Evolutionary conservation across 2,797 vertebrate species (phyloP).

Genomic region (Tragopan temminckii): DNA sequence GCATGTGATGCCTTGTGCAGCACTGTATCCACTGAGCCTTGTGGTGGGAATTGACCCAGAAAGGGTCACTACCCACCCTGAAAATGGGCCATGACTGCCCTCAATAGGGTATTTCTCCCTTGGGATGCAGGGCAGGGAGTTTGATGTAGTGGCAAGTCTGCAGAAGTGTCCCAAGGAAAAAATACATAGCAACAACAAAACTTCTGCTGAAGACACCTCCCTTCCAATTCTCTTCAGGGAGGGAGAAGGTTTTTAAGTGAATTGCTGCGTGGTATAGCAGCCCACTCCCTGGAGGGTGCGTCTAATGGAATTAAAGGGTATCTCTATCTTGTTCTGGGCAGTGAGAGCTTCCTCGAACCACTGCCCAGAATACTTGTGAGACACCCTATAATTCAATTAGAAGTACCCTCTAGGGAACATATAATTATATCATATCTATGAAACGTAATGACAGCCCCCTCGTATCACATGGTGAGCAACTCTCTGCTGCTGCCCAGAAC

Average conservation of each 20-base stretch:
- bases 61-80: neutral
- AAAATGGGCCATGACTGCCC: neutral
- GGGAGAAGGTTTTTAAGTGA: neutral
- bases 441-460: slow-evolving; percentile 80
- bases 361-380: slow-evolving; percentile 77
- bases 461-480: slow-evolving; percentile 64
- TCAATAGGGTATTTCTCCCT: neutral
- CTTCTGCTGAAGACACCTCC: neutral
- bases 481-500: slow-evolving; percentile 79
- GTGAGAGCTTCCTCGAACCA: slow-evolving; percentile 50
- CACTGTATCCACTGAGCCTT: rapidly evolving
- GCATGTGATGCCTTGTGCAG: rapidly evolving
- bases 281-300: slow-evolving; percentile 53
- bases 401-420: slow-evolving; percentile 76
- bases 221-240: neutral
- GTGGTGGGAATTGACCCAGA: neutral
- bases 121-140: rapidly evolving
- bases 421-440: slow-evolving; percentile 81
- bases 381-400: slow-evolving; percentile 82
- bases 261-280: slow-evolving; percentile 34
- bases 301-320: slow-evolving; percentile 78
- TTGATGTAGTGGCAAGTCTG: neutral
- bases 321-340: slow-evolving; percentile 72
- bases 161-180: neutral
- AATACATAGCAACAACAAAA: neutral